A percentile compares a stretch with the other conserved stretches of the same genome.
These are phyloP conservation scores for Bos indicus DNA, from an alignment of 2,113 vertebrate species.

Conservation along the genomic window DNA sequence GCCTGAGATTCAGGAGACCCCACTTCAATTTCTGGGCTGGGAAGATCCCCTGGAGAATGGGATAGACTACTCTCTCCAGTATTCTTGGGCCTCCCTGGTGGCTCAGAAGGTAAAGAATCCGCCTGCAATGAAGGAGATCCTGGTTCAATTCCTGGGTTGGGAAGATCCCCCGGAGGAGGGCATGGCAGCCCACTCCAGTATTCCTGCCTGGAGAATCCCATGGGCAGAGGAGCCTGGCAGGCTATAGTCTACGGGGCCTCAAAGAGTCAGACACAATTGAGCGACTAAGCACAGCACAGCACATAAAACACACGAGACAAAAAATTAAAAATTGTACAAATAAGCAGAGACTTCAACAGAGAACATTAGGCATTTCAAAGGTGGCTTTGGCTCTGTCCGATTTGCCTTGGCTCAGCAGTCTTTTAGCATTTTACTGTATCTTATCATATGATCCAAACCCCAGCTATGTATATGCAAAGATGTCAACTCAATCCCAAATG, in stretches of 20 bases:
- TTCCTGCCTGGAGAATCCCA: background rate
- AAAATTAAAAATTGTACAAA: background rate
- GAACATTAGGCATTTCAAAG: background rate
- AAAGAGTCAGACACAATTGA: background rate
- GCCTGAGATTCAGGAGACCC: background rate
- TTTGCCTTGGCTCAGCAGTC: background rate
- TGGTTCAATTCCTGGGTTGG: accelerated
- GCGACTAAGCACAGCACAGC: background rate
- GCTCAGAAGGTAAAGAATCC: background rate
- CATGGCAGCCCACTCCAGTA: background rate
- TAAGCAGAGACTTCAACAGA: background rate
- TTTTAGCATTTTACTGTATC: background rate
- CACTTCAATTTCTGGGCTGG: background rate
- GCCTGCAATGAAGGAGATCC: background rate
- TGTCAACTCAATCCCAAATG: background rate
- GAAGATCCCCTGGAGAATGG: background rate
- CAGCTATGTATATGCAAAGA: background rate
- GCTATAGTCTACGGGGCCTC: background rate
- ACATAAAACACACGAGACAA: background rate
- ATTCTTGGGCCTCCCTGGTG: background rate
- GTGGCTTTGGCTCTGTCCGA: background rate
- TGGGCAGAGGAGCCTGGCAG: accelerated
- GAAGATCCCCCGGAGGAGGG: background rate
- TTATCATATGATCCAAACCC: background rate
- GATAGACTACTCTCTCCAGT: background rate